Evolutionary conservation across 2,888 invertebrate genomes (phyloP).

Genomic region (Xylophagus ater): DNA sequence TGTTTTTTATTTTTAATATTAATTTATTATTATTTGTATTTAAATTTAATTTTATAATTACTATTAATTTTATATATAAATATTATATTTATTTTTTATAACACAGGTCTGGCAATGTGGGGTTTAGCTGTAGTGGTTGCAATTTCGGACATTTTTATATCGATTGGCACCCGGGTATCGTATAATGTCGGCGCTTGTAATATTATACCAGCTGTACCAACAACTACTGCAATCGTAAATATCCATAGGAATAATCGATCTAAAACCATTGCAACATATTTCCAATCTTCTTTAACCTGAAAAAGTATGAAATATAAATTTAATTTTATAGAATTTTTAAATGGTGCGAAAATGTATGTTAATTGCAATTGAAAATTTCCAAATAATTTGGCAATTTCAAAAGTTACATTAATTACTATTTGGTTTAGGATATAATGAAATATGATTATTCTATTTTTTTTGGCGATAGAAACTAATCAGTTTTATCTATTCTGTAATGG

Average conservation of each 20-base stretch:
- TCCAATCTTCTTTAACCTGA: constrained; percentile 96
- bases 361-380: too few relatives aligned
- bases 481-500: too few relatives aligned
- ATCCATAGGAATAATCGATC: constrained; percentile 95
- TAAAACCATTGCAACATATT: constrained; percentile 95
- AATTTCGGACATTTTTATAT: constrained; percentile 79
- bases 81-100: constrained; percentile 27
- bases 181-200: constrained; percentile 90
- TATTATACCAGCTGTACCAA: constrained; percentile 89
- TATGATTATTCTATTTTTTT: too few relatives aligned
- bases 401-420: too few relatives aligned
- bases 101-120: constrained; percentile 41
- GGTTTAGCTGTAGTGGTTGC: constrained; percentile 82
- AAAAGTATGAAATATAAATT: constrained; percentile 17
- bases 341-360: too few relatives aligned
- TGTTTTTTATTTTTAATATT: constrained; percentile 8
- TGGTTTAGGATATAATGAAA: too few relatives aligned
- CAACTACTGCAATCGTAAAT: constrained; percentile 88
- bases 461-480: too few relatives aligned
- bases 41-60: constrained; percentile 5
- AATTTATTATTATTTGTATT: neutral
- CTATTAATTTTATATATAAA: too few relatives aligned
- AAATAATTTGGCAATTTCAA: too few relatives aligned
- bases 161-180: constrained; percentile 80
- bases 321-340: too few relatives aligned